Evolutionary conservation across 2,888 invertebrate species (phyloP).

Genomic region (Trichacis sp.): DNA sequence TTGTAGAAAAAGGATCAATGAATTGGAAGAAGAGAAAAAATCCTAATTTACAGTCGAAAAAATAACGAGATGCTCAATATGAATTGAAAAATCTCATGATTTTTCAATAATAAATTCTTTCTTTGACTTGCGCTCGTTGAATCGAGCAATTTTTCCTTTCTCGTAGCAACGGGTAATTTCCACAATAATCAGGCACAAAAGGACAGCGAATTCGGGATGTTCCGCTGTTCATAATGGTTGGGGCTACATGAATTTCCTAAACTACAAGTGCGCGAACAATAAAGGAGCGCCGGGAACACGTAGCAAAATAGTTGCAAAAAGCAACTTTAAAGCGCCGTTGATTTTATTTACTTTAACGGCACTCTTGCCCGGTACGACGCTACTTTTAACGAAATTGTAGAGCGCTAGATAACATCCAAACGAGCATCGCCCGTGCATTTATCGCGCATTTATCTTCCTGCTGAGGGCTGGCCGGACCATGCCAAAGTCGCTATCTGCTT

Average conservation of each 20-base stretch:
- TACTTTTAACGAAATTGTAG: slow-evolving; percentile 39
- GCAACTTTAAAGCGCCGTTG: slow-evolving; percentile 32
- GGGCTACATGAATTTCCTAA: slow-evolving; percentile 2
- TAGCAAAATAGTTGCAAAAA: neutral
- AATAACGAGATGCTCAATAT: no score
- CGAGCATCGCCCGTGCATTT: slow-evolving; percentile 27
- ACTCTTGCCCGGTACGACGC: slow-evolving; percentile 23
- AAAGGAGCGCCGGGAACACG: neutral
- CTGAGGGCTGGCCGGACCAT: slow-evolving; percentile 3
- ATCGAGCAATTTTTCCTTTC: neutral
- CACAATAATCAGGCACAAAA: neutral
- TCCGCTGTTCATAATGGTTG: neutral
- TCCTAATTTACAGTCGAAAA: no score
- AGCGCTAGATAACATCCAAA: slow-evolving; percentile 34
- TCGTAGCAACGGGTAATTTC: neutral
- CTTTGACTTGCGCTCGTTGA: no score
- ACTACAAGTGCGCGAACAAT: slow-evolving; percentile 1
- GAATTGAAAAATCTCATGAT: no score
- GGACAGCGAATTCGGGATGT: neutral
- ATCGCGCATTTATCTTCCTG: slow-evolving; percentile 30
- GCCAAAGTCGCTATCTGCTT: slow-evolving; percentile 15
- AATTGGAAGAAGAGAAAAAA: no score
- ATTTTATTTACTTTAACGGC: slow-evolving; percentile 39
- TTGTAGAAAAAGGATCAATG: no score
- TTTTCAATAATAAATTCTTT: no score